A percentile compares a stretch with the other conserved stretches of the same genome.
These are phyloP conservation scores for Drosophila affinis DNA, from an alignment of 2,888 invertebrate genomes.

Conservation along the genomic window DNA sequence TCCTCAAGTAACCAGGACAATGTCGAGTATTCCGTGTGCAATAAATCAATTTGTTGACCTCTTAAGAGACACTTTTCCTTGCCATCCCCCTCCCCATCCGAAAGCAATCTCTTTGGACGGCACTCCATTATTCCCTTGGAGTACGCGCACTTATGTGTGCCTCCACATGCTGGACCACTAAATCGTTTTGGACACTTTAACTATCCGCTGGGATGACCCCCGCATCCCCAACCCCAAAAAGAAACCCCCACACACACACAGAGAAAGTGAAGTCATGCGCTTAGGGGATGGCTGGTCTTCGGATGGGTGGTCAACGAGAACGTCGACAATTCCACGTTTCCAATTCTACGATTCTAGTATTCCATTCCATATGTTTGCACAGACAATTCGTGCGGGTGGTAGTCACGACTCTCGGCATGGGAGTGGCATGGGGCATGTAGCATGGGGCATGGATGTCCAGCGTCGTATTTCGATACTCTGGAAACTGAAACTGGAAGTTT, in stretches of 20 bases:
- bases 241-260: neutral
- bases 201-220: conserved; percentile 51
- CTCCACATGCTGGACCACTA: conserved; percentile 51
- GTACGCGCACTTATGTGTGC: conserved; percentile 28
- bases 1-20: neutral
- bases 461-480: conserved; percentile 57
- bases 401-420: conserved; percentile 1
- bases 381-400: conserved; percentile 39
- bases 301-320: neutral
- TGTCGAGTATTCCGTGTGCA: neutral
- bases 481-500: conserved; percentile 32
- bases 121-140: conserved; percentile 44
- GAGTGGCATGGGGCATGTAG: conserved; percentile 1
- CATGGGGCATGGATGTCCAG: conserved; percentile 19
- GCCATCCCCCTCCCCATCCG: neutral
- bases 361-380: conserved; percentile 51
- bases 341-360: conserved; percentile 40
- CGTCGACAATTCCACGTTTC: conserved; percentile 40
- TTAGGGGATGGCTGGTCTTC: conserved; percentile 22
- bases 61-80: neutral
- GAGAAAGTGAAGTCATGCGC: conserved; percentile 34
- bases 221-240: conserved; percentile 16
- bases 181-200: conserved; percentile 72
- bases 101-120: conserved; percentile 9
- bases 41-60: neutral